Evolutionary conservation across 1,140 invertebrate genomes (phyloP).

Genomic region (Temnothorax curvispinosus): DNA sequence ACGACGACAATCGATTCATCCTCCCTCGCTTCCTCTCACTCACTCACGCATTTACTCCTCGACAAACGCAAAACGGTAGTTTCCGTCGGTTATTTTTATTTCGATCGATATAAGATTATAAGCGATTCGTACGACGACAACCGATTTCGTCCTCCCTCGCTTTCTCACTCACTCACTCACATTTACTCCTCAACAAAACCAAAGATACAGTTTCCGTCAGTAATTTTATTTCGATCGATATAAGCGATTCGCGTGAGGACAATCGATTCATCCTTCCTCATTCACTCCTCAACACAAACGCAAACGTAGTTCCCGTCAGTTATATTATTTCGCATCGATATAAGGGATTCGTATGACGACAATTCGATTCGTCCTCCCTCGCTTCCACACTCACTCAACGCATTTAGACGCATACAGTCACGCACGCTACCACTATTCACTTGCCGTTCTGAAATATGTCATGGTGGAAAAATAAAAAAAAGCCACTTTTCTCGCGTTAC

Average conservation of each 20-base stretch:
- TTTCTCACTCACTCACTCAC: too few species aligned
- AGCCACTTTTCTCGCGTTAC: constrained; percentile 74
- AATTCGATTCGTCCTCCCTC: constrained; percentile 64
- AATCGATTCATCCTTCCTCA: too few species aligned
- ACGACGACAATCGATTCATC: constrained; percentile 64
- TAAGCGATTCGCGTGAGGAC: constrained; percentile 60
- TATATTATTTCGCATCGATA: constrained; percentile 63
- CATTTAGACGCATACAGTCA: constrained; percentile 16
- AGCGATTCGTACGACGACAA: too few species aligned
- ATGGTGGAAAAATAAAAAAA: constrained; percentile 82
- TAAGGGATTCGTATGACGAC: constrained; percentile 66
- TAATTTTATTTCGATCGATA: constrained; percentile 62
- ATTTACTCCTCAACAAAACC: constrained; percentile 43
- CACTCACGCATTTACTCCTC: background rate
- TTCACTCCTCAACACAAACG: constrained; percentile 55
- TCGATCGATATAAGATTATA: too few species aligned
- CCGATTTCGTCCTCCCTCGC: too few species aligned
- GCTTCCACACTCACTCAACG: background rate
- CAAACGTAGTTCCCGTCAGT: constrained; percentile 65
- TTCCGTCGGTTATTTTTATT: too few species aligned
- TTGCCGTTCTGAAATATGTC: constrained; percentile 79
- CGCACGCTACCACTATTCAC: constrained; percentile 71
- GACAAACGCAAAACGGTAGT: too few species aligned
- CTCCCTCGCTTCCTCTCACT: background rate
- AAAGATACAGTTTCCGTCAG: constrained; percentile 63